A percentile compares a stretch with the other conserved stretches of the same genome.
These are phyloP conservation scores for Notoglanidium macrostoma DNA, from an alignment of 2,797 vertebrate species.

Conservation along the genomic window DNA sequence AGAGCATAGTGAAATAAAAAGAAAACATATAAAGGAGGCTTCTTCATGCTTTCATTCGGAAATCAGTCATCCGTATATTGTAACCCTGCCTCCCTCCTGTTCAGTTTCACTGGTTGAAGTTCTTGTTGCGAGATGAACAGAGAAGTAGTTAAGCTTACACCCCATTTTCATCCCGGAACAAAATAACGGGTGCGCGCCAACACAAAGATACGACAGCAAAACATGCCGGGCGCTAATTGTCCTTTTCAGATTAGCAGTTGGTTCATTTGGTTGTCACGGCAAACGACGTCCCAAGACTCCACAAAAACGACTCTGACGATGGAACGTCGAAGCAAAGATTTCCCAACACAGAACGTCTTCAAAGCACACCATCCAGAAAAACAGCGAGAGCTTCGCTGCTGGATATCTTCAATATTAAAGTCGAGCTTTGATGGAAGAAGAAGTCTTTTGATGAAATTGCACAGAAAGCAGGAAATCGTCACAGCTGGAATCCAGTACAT, in stretches of 20 bases:
- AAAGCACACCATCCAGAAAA: conserved; percentile 46
- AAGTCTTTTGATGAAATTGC: conserved; percentile 50
- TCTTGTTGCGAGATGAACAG: conserved; percentile 57
- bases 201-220: conserved; percentile 50
- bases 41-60: conserved; percentile 25
- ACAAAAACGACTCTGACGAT: conserved; percentile 37
- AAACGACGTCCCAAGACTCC: conserved; percentile 17
- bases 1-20: neutral
- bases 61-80: conserved; percentile 21
- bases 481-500: conserved; percentile 76
- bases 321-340: conserved; percentile 48
- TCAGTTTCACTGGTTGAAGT: conserved; percentile 53
- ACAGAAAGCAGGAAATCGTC: conserved; percentile 69
- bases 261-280: conserved; percentile 62
- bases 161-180: conserved; percentile 34
- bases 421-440: conserved; percentile 48
- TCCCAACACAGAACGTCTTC: conserved; percentile 26
- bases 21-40: neutral
- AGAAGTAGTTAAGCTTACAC: conserved; percentile 41
- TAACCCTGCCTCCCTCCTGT: conserved; percentile 42
- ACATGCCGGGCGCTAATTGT: conserved; percentile 50
- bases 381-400: conserved; percentile 53
- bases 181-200: conserved; percentile 54
- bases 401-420: conserved; percentile 51
- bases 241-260: conserved; percentile 57